phyloP scores from a whole-genome alignment of 2,113 vertebrate genomes.

The Clarias magur region DNA sequence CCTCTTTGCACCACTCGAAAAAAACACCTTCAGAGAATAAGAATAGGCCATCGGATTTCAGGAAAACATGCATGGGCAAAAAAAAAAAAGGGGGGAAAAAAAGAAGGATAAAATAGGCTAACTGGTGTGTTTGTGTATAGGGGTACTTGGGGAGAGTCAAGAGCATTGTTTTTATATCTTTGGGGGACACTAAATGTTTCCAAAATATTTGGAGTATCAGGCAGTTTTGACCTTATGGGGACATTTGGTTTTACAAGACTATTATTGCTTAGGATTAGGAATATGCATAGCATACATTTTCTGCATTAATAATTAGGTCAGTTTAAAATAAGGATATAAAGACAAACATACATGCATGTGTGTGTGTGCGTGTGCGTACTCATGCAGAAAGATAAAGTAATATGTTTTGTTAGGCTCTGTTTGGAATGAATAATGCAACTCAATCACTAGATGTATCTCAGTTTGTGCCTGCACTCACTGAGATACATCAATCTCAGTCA shows the following conservation, averaged over 20 bases:
- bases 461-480: slow-evolving; percentile 23
- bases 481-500: neutral
- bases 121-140: neutral
- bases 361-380: slow-evolving; percentile 18
- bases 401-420: slow-evolving; percentile 46
- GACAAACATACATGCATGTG: neutral
- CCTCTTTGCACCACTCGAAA: slow-evolving; percentile 5
- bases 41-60: neutral
- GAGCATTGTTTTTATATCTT: neutral
- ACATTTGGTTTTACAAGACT: neutral
- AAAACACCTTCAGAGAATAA: slow-evolving; percentile 19
- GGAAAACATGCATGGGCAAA: slow-evolving; percentile 4
- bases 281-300: neutral
- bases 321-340: neutral
- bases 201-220: neutral
- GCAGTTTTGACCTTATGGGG: neutral
- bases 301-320: neutral
- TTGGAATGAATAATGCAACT: slow-evolving; percentile 39
- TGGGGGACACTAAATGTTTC: neutral
- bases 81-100: neutral
- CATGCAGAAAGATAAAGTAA: slow-evolving; percentile 46
- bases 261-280: neutral
- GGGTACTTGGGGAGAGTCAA: neutral
- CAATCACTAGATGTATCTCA: slow-evolving; percentile 21
- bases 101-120: neutral